These are phyloP conservation scores for Geotrypetes seraphini DNA, from an alignment of 2,797 vertebrate genomes.

Conservation along the genomic window DNA sequence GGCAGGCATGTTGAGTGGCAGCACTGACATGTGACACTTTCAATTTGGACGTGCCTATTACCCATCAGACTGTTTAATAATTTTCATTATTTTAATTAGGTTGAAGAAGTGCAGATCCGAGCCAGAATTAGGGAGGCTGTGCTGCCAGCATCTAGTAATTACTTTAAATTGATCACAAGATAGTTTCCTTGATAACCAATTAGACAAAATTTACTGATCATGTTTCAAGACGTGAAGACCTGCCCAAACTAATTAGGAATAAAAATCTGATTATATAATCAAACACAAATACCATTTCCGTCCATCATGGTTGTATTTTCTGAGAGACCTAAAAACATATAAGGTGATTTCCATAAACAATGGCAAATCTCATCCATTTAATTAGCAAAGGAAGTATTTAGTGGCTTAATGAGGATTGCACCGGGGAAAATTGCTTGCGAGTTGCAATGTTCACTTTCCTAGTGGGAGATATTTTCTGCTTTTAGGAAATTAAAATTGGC, in stretches of 20 bases:
- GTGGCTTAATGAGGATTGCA: conserved; percentile 87
- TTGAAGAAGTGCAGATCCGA: conserved; percentile 87
- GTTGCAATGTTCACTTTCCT: conserved; percentile 60
- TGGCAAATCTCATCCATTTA: conserved; percentile 83
- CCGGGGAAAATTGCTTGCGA: conserved; percentile 78
- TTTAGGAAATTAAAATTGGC: conserved; percentile 65
- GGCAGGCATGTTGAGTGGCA: too few species aligned
- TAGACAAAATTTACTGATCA: conserved; percentile 84
- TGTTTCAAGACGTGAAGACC: conserved; percentile 82
- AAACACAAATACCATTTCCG: conserved; percentile 64
- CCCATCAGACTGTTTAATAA: conserved; percentile 70
- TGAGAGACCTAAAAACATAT: conserved; percentile 51
- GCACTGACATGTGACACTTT: conserved; percentile 31
- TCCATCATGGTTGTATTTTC: conserved; percentile 54
- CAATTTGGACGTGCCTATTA: conserved; percentile 64
- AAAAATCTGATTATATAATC: conserved; percentile 57
- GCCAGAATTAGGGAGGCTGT: conserved; percentile 87
- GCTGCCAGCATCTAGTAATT: conserved; percentile 98
- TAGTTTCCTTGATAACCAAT: conserved; percentile 95
- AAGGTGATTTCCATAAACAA: conserved; percentile 77
- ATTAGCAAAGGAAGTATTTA: conserved; percentile 94
- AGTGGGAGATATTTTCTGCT: conserved; percentile 41
- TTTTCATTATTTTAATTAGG: conserved; percentile 84
- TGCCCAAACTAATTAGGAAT: conserved; percentile 69
- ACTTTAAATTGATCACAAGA: conserved; percentile 98